Base-by-base conservation (phyloP, 2,888 invertebrate species). In the Orchesella flavescens region DNA sequence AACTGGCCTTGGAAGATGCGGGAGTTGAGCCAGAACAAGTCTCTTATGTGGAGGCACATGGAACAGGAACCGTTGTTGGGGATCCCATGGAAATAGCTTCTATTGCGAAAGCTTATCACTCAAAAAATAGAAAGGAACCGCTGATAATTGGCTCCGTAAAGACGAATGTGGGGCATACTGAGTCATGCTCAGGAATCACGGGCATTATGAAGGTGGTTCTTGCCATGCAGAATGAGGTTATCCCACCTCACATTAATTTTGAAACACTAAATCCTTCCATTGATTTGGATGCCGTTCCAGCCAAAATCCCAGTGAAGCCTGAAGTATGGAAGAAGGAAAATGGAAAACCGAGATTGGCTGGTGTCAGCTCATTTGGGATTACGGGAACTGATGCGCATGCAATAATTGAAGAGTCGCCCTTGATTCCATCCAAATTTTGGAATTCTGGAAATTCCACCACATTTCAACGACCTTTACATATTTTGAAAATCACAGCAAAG, bases 51-150 rank as follows among this genome's bases (percentile, higher is more conserved):
- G 59, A 59, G 10, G 99, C 99, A 91, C 99, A 99, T 91, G 99
- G 99, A 76, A 99, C 99, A 24, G 99, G 99, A 79, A 99, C 99
- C 15, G 97, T 97, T 1, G 85, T 83, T 1, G 73, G 73, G 21
- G 73, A 73, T 24, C 61, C 73, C 15, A 59, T 59, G n/a, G 59
- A 59, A 59, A 17, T 59, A 4, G 21, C n/a, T 12, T 17, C 59
- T 19, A 59, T 59, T 21, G 59, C n/a, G 10, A 59, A 59, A 17
- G 59, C 21, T 1, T 59, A 59, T 21, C 17, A 57, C 21, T 24
- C 53, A 15, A 34, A 9, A 9, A n/a, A n/a, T 12, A 17, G 59
- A 13, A 46, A 81, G 10, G 43, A 66, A 7, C 74, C 81, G 5
- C 19, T 81, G 61, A 15, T 57, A 19, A 73, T 81, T 43, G 74